These are phyloP conservation scores for Acrobasis suavella DNA, from an alignment of 2,888 invertebrate species.

Conservation along the genomic window DNA sequence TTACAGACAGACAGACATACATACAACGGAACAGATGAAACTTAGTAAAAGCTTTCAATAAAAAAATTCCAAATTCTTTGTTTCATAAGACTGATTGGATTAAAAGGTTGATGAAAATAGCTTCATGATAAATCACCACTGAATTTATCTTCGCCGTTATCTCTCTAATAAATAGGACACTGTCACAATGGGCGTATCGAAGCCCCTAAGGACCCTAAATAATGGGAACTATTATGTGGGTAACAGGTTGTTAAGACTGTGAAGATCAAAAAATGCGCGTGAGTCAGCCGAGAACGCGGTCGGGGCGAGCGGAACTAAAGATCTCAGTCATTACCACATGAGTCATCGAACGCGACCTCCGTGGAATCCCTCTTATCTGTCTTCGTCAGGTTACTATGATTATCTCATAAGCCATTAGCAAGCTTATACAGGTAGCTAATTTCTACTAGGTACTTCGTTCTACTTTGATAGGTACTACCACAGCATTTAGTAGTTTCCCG, in stretches of 20 bases:
- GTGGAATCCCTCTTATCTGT: constrained; percentile 52
- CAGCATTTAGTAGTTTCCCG: too few relatives aligned
- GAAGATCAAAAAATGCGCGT: constrained; percentile 40
- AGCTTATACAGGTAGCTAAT: background rate
- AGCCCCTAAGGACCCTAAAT: constrained; percentile 23
- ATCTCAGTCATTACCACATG: constrained; percentile 51
- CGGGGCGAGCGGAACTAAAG: constrained; percentile 41
- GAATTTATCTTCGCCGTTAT: background rate
- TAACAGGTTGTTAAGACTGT: constrained; percentile 18
- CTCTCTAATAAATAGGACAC: background rate
- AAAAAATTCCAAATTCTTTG: too few relatives aligned
- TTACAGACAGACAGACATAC: too few relatives aligned
- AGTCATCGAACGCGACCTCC: constrained; percentile 58
- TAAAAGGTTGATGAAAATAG: too few relatives aligned
- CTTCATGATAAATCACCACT: background rate
- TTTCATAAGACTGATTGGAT: too few relatives aligned
- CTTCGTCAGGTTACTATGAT: constrained; percentile 16
- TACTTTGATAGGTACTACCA: too few relatives aligned
- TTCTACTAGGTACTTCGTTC: too few relatives aligned
- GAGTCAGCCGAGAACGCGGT: constrained; percentile 44
- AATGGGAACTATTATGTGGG: constrained; percentile 19
- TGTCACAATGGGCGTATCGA: constrained; percentile 8
- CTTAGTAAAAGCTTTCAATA: too few relatives aligned
- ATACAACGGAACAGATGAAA: too few relatives aligned
- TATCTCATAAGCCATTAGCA: constrained; percentile 1